Conservation (phyloP, 2,113 vertebrate genomes). For the Engraulis encrasicolus region DNA sequence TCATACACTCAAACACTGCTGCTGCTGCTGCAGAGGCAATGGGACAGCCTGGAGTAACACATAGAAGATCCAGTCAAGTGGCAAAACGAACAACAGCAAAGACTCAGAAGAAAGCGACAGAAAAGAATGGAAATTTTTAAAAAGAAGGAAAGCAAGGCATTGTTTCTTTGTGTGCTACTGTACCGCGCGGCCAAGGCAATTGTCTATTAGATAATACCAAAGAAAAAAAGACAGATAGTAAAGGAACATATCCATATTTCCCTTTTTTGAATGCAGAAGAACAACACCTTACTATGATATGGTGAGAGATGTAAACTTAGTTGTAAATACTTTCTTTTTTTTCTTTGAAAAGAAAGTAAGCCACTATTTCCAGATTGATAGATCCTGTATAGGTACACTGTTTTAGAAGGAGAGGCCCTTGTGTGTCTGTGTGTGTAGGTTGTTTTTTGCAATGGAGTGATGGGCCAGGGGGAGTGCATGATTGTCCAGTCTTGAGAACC, state of each 20-base stretch:
- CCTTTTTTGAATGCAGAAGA: not conserved
- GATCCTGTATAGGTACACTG: not conserved
- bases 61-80: conserved; percentile 37
- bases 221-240: no score
- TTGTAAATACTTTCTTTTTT: not conserved
- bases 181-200: conserved; percentile 45
- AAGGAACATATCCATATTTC: not conserved
- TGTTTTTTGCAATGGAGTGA: not conserved
- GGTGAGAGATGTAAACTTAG: not conserved
- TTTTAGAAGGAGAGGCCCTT: not conserved
- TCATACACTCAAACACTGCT: conserved; percentile 37
- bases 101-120: not conserved
- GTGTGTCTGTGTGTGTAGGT: no score
- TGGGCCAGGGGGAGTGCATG: conserved; percentile 51
- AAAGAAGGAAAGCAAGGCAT: conserved; percentile 44
- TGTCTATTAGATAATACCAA: not conserved
- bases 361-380: not conserved
- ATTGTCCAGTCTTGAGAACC: conserved; percentile 71
- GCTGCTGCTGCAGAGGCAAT: conserved; percentile 23
- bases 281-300: not conserved
- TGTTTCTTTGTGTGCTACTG: conserved; percentile 28
- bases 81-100: conserved; percentile 47
- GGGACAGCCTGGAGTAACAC: conserved; percentile 36
- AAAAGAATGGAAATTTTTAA: no score
- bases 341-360: not conserved